A percentile compares a stretch with the other conserved stretches of the same genome.
These are phyloP conservation scores for Ceryle rudis DNA, from an alignment of 2,797 vertebrate species.

Conservation along the genomic window DNA sequence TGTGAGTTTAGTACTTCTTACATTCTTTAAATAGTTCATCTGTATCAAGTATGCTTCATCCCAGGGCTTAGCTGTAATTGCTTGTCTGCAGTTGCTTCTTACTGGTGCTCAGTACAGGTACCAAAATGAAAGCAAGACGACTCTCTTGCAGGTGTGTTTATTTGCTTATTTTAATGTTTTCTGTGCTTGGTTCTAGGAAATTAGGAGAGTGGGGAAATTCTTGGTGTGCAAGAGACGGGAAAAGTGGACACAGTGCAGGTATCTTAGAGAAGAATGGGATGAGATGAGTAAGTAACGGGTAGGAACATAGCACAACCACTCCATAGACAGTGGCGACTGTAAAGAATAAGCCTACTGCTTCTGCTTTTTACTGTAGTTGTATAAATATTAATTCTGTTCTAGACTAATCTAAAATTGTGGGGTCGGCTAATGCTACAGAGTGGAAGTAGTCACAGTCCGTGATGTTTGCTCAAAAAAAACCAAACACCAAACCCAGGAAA, in stretches of 20 bases:
- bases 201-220: neutral
- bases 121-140: neutral
- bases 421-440: neutral
- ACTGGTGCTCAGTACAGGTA: neutral
- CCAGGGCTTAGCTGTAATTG: slow-evolving; percentile 39
- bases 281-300: neutral
- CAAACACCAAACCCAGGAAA: neutral
- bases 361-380: neutral
- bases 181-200: neutral
- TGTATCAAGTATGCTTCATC: slow-evolving; percentile 59
- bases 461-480: neutral
- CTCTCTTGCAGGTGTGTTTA: neutral
- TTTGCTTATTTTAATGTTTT: neutral
- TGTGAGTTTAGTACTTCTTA: slow-evolving; percentile 47
- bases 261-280: neutral
- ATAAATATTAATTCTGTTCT: neutral
- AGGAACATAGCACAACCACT: neutral
- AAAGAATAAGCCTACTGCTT: neutral
- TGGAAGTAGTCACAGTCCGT: neutral
- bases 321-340: neutral
- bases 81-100: slow-evolving; percentile 5
- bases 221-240: neutral
- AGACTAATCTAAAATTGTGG: neutral
- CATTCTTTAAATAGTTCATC: slow-evolving; percentile 72
- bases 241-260: neutral